Evolutionary conservation across 2,888 invertebrate genomes (phyloP).

Genomic region (Craniophora ligustri): DNA sequence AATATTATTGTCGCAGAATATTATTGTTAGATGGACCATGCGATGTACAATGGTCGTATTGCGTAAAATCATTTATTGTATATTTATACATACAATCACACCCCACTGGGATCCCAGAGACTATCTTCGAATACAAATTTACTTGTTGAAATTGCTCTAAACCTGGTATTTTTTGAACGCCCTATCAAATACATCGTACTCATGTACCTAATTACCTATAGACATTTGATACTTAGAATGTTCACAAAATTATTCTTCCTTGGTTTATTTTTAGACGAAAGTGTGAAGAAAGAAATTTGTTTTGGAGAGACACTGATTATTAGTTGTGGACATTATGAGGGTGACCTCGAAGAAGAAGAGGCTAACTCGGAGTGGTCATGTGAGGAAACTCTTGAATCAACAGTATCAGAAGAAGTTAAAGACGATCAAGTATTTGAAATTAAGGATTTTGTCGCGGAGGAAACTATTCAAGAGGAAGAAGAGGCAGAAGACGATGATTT

Average conservation of each 20-base stretch:
- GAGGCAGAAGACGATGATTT: slow-evolving; percentile 74
- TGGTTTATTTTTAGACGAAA: slow-evolving; percentile 75
- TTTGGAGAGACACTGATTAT: slow-evolving; percentile 88
- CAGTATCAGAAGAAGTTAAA: slow-evolving; percentile 61
- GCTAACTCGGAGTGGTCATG: slow-evolving; percentile 83
- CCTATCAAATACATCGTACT: no score
- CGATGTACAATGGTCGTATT: background rate
- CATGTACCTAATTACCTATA: no score
- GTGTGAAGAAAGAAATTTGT: slow-evolving; percentile 81
- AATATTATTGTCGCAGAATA: background rate
- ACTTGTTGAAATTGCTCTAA: no score
- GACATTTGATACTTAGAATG: no score
- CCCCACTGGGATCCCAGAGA: no score
- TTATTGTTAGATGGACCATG: background rate
- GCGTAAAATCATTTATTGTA: background rate
- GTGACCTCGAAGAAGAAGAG: slow-evolving; percentile 66
- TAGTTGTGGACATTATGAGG: slow-evolving; percentile 82
- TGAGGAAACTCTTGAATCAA: slow-evolving; percentile 63
- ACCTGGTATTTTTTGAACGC: no score
- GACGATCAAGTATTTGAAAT: slow-evolving; percentile 57
- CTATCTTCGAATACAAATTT: no score
- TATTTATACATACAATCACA: no score
- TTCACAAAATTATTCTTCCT: no score
- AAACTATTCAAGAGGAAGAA: slow-evolving; percentile 50
- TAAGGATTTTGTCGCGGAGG: slow-evolving; percentile 60